phyloP scores from a whole-genome alignment of 2,888 invertebrate species.

The Germaria angustata region DNA sequence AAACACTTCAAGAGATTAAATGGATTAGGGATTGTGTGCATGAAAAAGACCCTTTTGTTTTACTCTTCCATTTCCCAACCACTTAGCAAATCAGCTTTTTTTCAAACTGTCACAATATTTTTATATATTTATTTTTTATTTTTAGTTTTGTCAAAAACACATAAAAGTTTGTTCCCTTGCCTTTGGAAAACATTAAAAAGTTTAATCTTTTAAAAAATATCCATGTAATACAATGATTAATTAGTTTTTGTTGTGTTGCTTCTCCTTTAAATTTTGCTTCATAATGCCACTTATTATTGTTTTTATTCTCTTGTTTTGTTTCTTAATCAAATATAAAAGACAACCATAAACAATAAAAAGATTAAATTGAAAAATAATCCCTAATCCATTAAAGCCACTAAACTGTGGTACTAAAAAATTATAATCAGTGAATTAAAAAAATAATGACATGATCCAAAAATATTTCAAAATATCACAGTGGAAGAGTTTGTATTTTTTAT shows the following conservation, averaged over 20 bases:
- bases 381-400: slow-evolving; percentile 4
- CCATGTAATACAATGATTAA: slow-evolving; percentile 57
- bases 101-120: slow-evolving; percentile 19
- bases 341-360: background rate
- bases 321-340: background rate
- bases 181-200: slow-evolving; percentile 1
- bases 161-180: slow-evolving; percentile 12
- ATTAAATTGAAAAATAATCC: background rate
- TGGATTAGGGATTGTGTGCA: background rate
- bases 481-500: background rate
- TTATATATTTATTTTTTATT: background rate
- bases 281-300: background rate
- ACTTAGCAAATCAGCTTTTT: slow-evolving; percentile 31
- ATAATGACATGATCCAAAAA: slow-evolving; percentile 18
- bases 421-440: slow-evolving; percentile 2
- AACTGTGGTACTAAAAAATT: background rate
- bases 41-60: background rate
- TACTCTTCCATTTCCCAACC: background rate
- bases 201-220: slow-evolving; percentile 22
- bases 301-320: background rate
- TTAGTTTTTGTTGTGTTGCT: slow-evolving; percentile 34
- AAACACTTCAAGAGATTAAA: no score
- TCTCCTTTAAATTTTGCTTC: slow-evolving; percentile 10
- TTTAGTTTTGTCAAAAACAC: slow-evolving; percentile 1
- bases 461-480: background rate